These are phyloP conservation scores for Saccopteryx bilineata DNA, from an alignment of 2,113 vertebrate species.

Conservation along the genomic window DNA sequence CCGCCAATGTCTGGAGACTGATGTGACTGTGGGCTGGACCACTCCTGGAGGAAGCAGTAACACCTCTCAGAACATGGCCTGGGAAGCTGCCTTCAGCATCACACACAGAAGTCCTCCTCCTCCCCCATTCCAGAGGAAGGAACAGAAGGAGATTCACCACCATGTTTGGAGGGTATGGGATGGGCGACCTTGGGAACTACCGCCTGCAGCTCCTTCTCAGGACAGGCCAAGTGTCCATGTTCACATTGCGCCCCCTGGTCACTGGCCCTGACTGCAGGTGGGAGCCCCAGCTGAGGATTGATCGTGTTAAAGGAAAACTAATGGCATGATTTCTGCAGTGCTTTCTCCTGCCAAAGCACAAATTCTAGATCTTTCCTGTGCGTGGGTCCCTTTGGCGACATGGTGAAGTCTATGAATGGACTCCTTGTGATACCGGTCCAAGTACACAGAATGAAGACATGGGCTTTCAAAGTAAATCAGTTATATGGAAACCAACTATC, in stretches of 20 bases:
- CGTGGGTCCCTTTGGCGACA: background rate
- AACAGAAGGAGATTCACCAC: background rate
- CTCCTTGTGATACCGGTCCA: background rate
- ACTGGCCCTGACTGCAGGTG: background rate
- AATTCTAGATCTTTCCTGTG: background rate
- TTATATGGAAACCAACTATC: background rate
- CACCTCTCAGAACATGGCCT: background rate
- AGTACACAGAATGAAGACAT: conserved; percentile 15
- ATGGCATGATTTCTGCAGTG: background rate
- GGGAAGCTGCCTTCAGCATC: background rate
- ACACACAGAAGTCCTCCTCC: background rate
- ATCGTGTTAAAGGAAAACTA: background rate
- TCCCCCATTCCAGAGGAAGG: background rate
- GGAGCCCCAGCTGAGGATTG: background rate
- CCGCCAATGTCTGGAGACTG: rapidly evolving
- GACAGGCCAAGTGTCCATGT: background rate
- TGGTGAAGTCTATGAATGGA: background rate
- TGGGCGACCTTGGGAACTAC: background rate
- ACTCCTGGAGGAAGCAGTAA: background rate
- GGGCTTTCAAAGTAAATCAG: conserved; percentile 20
- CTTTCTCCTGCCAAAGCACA: background rate
- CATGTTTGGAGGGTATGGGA: no score
- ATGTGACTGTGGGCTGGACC: background rate
- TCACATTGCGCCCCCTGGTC: rapidly evolving
- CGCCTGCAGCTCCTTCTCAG: background rate